phyloP scores from a whole-genome alignment of 2,797 vertebrate genomes.

The Eupleurogrammus muticus region DNA sequence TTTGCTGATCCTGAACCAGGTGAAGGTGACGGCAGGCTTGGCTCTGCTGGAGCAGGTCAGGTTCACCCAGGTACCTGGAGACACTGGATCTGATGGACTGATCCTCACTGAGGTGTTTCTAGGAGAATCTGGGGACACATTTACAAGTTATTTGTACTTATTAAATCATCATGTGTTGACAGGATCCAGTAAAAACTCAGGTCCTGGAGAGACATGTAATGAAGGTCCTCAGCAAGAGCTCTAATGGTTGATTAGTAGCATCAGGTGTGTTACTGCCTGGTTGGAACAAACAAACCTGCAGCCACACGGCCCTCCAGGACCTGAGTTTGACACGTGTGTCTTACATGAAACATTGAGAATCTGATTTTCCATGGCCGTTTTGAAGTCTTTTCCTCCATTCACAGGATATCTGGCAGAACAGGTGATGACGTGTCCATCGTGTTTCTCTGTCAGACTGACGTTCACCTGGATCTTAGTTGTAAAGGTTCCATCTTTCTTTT shows the following conservation, averaged over 20 bases:
- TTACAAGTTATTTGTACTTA: not conserved
- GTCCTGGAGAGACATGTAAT: too few relatives aligned
- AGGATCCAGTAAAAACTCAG: not conserved
- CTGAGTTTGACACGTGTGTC: too few relatives aligned
- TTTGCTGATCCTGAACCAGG: conserved; percentile 58
- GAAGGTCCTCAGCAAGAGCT: too few relatives aligned
- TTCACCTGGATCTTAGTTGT: conserved; percentile 43
- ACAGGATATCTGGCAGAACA: conserved; percentile 62
- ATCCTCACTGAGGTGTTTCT: conserved; percentile 49
- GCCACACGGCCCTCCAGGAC: not conserved
- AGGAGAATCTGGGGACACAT: conserved; percentile 64
- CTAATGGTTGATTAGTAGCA: too few relatives aligned
- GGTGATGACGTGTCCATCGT: conserved; percentile 57
- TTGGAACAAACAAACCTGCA: too few relatives aligned
- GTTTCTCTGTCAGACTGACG: conserved; percentile 52
- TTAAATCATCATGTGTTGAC: not conserved
- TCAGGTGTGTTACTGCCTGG: too few relatives aligned
- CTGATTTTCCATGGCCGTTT: not conserved
- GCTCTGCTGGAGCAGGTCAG: conserved; percentile 74
- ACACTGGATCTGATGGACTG: conserved; percentile 45
- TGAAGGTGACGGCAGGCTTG: conserved; percentile 66
- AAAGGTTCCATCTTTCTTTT: conserved; percentile 43
- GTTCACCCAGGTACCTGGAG: conserved; percentile 60
- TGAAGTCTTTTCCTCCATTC: not conserved
- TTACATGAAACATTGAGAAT: conserved; percentile 56